A percentile compares a stretch with the other conserved stretches of the same genome.
phyloP scores from a whole-genome alignment of 2,797 vertebrate genomes.

The Lutjanus campechanus region DNA sequence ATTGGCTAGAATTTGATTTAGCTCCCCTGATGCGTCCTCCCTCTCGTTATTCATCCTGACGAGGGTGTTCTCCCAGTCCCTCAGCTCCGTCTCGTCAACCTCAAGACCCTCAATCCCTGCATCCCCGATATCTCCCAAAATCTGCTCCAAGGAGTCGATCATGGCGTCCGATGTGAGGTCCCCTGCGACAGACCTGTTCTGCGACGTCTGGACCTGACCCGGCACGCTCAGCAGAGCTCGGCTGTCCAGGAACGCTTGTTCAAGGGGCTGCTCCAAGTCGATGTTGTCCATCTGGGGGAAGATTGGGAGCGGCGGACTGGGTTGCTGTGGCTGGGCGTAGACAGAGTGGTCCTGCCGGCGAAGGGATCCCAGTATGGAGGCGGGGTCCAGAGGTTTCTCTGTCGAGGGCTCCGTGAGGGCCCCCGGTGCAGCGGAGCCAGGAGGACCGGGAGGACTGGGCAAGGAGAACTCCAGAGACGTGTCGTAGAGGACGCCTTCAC shows the following conservation, averaged over 20 bases:
- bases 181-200: conserved; percentile 10
- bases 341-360: conserved; percentile 63
- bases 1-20: conserved; percentile 42
- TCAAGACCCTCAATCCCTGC: conserved; percentile 53
- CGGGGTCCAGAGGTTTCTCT: conserved; percentile 58
- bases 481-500: conserved; percentile 73
- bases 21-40: conserved; percentile 3
- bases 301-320: conserved; percentile 46
- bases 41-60: conserved; percentile 55
- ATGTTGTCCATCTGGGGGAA: conserved; percentile 9
- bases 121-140: conserved; percentile 9
- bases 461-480: conserved; percentile 19
- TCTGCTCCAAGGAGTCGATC: conserved; percentile 73
- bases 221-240: conserved; percentile 67
- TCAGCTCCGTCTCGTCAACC: conserved; percentile 47
- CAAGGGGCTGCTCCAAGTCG: conserved; percentile 44
- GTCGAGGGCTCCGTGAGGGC: background rate
- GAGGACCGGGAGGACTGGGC: conserved; percentile 16
- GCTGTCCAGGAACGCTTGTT: conserved; percentile 74
- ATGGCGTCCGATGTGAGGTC: conserved; percentile 53
- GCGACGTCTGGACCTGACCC: conserved; percentile 25
- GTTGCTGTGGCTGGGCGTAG: conserved; percentile 45
- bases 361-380: conserved; percentile 68
- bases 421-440: background rate
- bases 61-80: conserved; percentile 74